Conservation (phyloP, 2,113 vertebrate genomes). For the Paramisgurnus dabryanus region DNA sequence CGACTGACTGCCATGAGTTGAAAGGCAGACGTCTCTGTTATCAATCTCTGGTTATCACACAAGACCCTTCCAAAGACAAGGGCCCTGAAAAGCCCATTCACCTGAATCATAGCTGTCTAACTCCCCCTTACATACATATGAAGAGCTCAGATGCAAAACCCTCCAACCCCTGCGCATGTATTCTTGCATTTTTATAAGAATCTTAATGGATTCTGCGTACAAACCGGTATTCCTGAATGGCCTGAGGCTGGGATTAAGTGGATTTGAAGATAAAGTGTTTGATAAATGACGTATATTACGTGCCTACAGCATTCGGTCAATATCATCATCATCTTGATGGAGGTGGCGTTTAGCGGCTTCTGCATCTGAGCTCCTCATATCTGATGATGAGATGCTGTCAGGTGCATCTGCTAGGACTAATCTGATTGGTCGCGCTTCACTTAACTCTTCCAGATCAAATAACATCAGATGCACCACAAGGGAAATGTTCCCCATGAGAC, state of each 20-base stretch:
- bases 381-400: slow-evolving; percentile 24
- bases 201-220: too few relatives aligned
- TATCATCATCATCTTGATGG: too few relatives aligned
- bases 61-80: slow-evolving; percentile 26
- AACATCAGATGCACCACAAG: slow-evolving; percentile 31
- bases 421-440: slow-evolving; percentile 37
- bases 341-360: too few relatives aligned
- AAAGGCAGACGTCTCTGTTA: slow-evolving; percentile 38
- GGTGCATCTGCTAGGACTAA: slow-evolving; percentile 26
- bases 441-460: slow-evolving; percentile 42
- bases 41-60: slow-evolving; percentile 21
- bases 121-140: not conserved
- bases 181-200: too few relatives aligned
- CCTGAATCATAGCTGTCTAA: not conserved
- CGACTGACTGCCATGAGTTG: slow-evolving; percentile 4
- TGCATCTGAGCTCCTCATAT: not conserved
- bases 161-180: too few relatives aligned
- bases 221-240: too few relatives aligned
- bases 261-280: too few relatives aligned
- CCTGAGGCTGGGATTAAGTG: too few relatives aligned
- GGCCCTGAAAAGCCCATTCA: slow-evolving; percentile 10
- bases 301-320: too few relatives aligned
- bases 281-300: too few relatives aligned
- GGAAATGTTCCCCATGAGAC: slow-evolving; percentile 32
- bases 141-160: too few relatives aligned